Conservation (phyloP, 1,140 invertebrate species). For the Aphelinus atriplicis region DNA sequence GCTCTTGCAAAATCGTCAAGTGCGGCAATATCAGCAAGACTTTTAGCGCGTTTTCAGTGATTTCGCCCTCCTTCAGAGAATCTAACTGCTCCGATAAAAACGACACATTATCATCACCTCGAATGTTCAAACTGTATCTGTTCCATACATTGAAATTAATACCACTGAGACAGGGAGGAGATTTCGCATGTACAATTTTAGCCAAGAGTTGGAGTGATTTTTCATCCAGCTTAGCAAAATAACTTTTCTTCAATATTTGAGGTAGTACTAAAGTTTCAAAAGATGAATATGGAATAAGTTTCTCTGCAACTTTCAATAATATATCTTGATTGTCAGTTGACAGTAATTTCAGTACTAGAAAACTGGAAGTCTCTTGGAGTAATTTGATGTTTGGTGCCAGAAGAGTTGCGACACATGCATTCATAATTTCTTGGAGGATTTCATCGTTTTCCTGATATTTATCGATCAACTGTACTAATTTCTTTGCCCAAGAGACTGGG, state of each 20-base stretch:
- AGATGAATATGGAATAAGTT: constrained; percentile 72
- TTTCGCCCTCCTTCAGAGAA: constrained; percentile 37
- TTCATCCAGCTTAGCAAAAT: constrained; percentile 66
- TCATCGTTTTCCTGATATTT: constrained; percentile 61
- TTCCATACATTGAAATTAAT: constrained; percentile 71
- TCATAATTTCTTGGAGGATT: constrained; percentile 66
- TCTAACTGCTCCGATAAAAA: constrained; percentile 47
- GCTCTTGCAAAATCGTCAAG: constrained; percentile 45
- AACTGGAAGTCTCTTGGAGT: constrained; percentile 75
- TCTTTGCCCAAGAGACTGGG: constrained; percentile 67
- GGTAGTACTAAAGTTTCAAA: constrained; percentile 82
- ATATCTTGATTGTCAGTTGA: constrained; percentile 67
- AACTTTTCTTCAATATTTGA: constrained; percentile 71
- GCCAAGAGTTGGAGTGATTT: constrained; percentile 71
- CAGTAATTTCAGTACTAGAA: constrained; percentile 72
- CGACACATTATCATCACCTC: constrained; percentile 39
- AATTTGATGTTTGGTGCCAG: constrained; percentile 71
- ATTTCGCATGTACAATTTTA: constrained; percentile 75
- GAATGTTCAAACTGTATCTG: constrained; percentile 73
- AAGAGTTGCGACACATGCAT: constrained; percentile 70
- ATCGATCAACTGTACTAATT: constrained; percentile 62
- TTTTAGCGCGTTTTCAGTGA: constrained; percentile 50
- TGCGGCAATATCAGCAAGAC: constrained; percentile 58
- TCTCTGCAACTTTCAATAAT: constrained; percentile 72
- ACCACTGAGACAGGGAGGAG: constrained; percentile 70